Conservation (phyloP, 2,797 vertebrate genomes). For the Alexandromys oeconomus region DNA sequence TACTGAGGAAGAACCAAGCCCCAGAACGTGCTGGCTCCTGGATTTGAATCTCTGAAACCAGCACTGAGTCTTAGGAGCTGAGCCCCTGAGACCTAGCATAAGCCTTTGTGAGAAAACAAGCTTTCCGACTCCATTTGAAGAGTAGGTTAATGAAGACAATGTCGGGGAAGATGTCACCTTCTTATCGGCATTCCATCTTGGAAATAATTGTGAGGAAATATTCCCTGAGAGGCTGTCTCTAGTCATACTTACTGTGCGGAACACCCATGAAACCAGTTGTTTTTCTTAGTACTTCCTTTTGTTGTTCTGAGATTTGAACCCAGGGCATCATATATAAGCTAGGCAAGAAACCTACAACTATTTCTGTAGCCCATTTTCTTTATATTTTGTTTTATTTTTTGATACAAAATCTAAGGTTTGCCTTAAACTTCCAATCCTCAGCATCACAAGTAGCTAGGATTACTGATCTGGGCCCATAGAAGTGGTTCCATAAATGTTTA, state of each 20-base stretch:
- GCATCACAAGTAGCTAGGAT: background rate
- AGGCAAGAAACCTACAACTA: background rate
- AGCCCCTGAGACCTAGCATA: background rate
- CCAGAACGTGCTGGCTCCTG: background rate
- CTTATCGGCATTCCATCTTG: background rate
- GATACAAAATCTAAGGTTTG: background rate
- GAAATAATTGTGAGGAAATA: background rate
- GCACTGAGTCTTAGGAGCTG: background rate
- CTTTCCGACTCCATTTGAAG: background rate
- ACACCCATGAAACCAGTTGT: background rate
- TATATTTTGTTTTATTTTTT: background rate
- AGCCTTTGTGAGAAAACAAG: background rate
- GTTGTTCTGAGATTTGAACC: background rate
- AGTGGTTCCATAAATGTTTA: background rate
- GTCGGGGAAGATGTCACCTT: background rate
- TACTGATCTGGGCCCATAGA: background rate
- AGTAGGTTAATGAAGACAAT: background rate
- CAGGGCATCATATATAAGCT: background rate
- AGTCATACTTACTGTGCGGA: background rate
- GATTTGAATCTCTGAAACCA: background rate
- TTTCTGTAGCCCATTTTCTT: background rate
- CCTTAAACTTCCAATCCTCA: background rate
- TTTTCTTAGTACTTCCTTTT: background rate
- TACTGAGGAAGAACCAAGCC: background rate
- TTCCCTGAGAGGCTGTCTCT: background rate